Percentiles rank a stretch among this genome's conserved stretches.
These are phyloP conservation scores for Gibbula magus DNA, from an alignment of 2,888 invertebrate species.

Conservation along the genomic window DNA sequence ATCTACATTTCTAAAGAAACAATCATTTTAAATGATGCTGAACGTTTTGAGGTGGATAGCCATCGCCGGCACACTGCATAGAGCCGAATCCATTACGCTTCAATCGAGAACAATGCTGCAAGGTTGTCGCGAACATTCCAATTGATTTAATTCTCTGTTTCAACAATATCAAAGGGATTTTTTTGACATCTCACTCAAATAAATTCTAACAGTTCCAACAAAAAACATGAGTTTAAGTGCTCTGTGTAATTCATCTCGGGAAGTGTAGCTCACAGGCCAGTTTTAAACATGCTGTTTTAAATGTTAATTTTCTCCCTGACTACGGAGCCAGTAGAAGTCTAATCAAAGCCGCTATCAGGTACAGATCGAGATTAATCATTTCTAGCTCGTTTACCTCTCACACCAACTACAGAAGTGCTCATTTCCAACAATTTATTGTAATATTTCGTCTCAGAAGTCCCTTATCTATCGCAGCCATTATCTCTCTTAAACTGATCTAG, in stretches of 20 bases:
- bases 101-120: neutral
- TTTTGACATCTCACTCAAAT: neutral
- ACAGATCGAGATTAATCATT: too few relatives aligned
- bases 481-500: too few relatives aligned
- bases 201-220: neutral
- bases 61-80: neutral
- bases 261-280: neutral
- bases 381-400: too few relatives aligned
- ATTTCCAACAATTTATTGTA: too few relatives aligned
- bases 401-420: too few relatives aligned
- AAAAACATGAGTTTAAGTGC: conserved; percentile 10
- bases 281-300: conserved; percentile 1
- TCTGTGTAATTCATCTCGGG: neutral
- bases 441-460: too few relatives aligned
- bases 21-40: conserved; percentile 1
- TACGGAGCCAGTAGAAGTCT: too few relatives aligned
- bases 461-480: too few relatives aligned
- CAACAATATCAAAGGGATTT: conserved; percentile 5
- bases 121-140: neutral
- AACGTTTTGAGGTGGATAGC: neutral
- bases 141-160: conserved; percentile 9
- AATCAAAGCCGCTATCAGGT: too few relatives aligned
- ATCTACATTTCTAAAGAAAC: conserved; percentile 8
- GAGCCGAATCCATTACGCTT: neutral
- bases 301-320: neutral